Conservation (phyloP, 1,140 invertebrate genomes). For the Triops longicaudatus region DNA sequence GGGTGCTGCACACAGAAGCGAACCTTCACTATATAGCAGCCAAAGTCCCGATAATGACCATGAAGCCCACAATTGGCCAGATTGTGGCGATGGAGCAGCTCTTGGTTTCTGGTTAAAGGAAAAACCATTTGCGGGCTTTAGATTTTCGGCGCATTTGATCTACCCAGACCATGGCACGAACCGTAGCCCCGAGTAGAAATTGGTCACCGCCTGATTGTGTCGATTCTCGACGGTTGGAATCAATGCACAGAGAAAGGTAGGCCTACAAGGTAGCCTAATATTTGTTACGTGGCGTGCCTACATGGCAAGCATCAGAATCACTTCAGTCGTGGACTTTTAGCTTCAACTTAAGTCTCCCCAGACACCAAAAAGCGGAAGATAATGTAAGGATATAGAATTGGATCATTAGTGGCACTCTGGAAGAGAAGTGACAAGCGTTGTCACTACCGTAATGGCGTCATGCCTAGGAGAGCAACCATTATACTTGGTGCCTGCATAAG, state of each 20-base stretch:
- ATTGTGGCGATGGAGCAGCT: background rate
- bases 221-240: background rate
- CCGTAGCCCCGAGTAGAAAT: background rate
- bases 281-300: background rate
- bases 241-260: background rate
- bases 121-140: background rate
- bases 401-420: constrained; percentile 4
- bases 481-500: background rate
- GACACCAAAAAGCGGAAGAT: background rate
- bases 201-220: too few relatives aligned
- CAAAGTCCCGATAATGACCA: background rate
- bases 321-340: background rate
- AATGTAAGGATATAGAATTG: background rate
- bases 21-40: background rate
- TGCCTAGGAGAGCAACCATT: background rate
- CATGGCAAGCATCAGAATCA: background rate
- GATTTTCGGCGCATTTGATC: background rate
- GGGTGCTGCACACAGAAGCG: background rate
- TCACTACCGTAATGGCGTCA: constrained; percentile 6
- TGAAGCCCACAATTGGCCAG: constrained; percentile 14
- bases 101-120: background rate
- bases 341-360: background rate
- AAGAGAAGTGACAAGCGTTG: constrained; percentile 11
- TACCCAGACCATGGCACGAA: background rate
- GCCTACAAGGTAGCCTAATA: background rate